Percentiles rank a stretch among this genome's conserved stretches.
phyloP scores from a whole-genome alignment of 1,140 invertebrate genomes.

The Rhopalosiphum maidis region DNA sequence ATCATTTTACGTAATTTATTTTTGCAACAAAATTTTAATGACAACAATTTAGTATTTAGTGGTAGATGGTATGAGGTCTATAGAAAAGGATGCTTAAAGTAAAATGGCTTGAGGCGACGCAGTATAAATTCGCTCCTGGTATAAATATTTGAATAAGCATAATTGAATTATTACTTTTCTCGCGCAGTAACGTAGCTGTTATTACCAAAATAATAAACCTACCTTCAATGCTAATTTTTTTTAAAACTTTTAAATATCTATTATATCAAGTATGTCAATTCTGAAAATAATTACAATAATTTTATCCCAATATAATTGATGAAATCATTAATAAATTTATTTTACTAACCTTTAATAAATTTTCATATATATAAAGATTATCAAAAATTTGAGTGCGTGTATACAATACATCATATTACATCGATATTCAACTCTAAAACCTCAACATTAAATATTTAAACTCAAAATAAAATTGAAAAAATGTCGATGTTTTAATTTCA shows the following conservation, averaged over 20 bases:
- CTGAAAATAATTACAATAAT: neutral
- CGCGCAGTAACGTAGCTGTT: neutral
- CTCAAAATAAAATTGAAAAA: neutral
- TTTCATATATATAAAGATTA: neutral
- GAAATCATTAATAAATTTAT: neutral
- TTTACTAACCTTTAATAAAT: neutral
- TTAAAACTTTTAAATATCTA: neutral
- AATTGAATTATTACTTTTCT: neutral
- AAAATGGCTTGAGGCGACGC: neutral
- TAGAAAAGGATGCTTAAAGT: neutral
- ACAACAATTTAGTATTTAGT: slow-evolving; percentile 1
- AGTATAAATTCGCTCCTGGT: neutral
- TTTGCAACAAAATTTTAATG: neutral
- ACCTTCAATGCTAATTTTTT: neutral
- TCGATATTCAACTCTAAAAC: neutral
- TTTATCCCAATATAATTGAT: neutral
- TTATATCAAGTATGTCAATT: neutral
- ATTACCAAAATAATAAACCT: slow-evolving; percentile 8
- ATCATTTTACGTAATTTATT: slow-evolving; percentile 1
- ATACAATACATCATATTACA: no score
- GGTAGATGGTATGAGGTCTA: neutral
- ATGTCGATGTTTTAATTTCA: rapidly evolving
- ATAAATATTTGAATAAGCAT: neutral
- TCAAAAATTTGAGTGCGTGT: neutral
- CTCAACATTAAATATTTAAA: neutral